Conservation (phyloP, 2,797 vertebrate species). For the Anisognathus igniventris region DNA sequence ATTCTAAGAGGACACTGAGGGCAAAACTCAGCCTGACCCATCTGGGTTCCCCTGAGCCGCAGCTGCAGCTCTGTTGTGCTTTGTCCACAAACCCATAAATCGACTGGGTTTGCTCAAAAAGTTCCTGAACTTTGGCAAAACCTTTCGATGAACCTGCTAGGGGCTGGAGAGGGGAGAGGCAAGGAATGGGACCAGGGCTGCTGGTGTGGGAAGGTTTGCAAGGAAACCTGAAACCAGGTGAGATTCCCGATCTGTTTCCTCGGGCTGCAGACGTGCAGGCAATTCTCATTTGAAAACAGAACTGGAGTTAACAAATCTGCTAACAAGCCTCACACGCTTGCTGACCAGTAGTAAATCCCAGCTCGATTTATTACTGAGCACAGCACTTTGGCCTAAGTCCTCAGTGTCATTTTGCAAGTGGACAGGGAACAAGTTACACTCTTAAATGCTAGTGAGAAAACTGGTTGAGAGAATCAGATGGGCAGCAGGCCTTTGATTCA, state of each 20-base stretch:
- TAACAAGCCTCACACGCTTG: neutral
- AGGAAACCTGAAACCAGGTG: slow-evolving; percentile 30
- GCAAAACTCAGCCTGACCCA: neutral
- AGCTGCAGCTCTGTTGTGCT: slow-evolving; percentile 4
- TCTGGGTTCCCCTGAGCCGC: neutral
- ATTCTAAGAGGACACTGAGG: neutral
- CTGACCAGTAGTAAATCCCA: neutral
- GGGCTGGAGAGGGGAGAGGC: neutral
- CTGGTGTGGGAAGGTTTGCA: neutral
- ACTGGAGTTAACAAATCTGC: neutral
- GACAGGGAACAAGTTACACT: neutral
- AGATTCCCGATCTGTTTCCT: neutral
- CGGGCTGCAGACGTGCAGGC: neutral
- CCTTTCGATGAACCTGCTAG: slow-evolving; percentile 38
- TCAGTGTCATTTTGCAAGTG: neutral
- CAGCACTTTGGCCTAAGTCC: neutral
- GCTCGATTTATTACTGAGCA: neutral
- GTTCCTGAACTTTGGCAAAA: slow-evolving; percentile 49
- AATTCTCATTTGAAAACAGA: slow-evolving; percentile 6
- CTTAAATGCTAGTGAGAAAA: neutral
- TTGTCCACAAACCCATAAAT: slow-evolving; percentile 28
- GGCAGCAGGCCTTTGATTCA: slow-evolving; percentile 19
- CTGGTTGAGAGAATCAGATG: neutral
- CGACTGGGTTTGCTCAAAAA: neutral
- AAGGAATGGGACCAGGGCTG: neutral